These are phyloP conservation scores for Sylvietta virens DNA, from an alignment of 2,113 vertebrate genomes.

Conservation along the genomic window DNA sequence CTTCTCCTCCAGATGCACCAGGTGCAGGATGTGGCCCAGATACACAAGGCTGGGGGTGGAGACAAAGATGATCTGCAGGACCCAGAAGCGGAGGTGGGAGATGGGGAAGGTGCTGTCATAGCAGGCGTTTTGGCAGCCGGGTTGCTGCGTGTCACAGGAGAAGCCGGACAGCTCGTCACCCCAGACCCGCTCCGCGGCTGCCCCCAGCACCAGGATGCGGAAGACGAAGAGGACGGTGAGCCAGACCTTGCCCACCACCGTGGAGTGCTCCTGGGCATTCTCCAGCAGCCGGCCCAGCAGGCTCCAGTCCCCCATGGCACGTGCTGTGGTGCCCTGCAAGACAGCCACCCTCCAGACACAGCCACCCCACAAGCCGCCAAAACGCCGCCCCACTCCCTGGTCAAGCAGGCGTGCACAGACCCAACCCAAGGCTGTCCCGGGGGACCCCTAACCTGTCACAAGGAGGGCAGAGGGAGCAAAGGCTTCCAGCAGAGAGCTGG, in stretches of 20 bases:
- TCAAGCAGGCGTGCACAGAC: neutral
- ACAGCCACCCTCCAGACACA: neutral
- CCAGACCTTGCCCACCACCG: conserved; percentile 87
- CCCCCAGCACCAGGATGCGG: conserved; percentile 84
- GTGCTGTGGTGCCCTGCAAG: neutral
- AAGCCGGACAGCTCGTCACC: conserved; percentile 84
- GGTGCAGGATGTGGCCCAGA: conserved; percentile 85
- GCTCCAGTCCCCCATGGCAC: conserved; percentile 83
- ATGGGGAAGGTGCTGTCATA: conserved; percentile 89
- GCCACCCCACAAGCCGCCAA: fast-evolving
- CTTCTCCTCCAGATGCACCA: conserved; percentile 85
- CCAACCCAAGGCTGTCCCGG: neutral
- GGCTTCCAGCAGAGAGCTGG: neutral
- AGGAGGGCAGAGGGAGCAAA: neutral
- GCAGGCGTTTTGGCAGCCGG: conserved; percentile 87
- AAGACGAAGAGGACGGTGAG: conserved; percentile 87
- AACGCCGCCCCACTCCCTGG: fast-evolving
- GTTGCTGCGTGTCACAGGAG: conserved; percentile 88
- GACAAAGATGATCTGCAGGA: conserved; percentile 90
- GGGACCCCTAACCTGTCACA: neutral
- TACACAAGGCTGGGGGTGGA: conserved; percentile 88
- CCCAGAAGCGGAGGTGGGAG: conserved; percentile 91
- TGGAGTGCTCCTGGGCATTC: conserved; percentile 85
- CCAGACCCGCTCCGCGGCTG: conserved; percentile 86
- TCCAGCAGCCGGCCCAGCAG: conserved; percentile 85